phyloP scores from a whole-genome alignment of 2,113 vertebrate species.

The Procavia capensis region DNA sequence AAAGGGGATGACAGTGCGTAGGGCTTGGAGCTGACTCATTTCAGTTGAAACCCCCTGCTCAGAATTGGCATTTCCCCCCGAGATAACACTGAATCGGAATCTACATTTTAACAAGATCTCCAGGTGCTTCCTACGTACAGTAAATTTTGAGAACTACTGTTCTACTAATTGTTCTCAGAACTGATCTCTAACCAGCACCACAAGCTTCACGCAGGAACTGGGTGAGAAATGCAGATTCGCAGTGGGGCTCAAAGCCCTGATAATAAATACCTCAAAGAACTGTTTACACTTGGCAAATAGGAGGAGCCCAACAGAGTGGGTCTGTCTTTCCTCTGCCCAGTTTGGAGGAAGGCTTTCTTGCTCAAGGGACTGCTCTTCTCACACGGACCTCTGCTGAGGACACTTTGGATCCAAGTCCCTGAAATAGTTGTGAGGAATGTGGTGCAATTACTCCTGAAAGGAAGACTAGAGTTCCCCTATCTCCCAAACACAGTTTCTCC shows the following conservation, averaged over 20 bases:
- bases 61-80: too few species aligned
- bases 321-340: not conserved
- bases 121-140: too few species aligned
- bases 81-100: too few species aligned
- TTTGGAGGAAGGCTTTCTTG: not conserved
- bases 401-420: not conserved
- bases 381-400: not conserved
- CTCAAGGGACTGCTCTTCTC: not conserved
- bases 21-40: too few species aligned
- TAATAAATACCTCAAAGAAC: not conserved
- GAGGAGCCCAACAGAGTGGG: not conserved
- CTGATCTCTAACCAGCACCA: too few species aligned
- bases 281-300: not conserved
- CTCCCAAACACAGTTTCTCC: not conserved
- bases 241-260: too few species aligned
- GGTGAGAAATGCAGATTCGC: too few species aligned
- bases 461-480: not conserved
- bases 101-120: too few species aligned
- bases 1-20: not conserved
- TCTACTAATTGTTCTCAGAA: too few species aligned
- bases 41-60: too few species aligned
- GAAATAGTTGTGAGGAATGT: not conserved
- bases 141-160: too few species aligned
- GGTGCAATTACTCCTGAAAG: not conserved
- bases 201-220: too few species aligned